Evolutionary conservation across 2,113 vertebrate genomes (phyloP).

Genomic region (Aleadryas rufinucha): DNA sequence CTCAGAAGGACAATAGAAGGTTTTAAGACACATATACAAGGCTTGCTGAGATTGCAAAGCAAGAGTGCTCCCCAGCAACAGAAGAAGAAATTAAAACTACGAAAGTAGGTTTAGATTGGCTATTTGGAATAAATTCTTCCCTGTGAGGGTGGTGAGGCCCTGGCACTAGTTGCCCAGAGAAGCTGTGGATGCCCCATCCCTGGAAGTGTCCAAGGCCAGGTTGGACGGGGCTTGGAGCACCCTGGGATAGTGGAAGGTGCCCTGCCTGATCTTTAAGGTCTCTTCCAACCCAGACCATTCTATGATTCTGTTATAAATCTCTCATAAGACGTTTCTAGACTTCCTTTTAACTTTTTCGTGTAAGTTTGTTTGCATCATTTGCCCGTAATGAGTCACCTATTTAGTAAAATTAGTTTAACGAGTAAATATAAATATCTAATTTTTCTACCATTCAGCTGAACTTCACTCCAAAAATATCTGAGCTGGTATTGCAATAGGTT

Average conservation of each 20-base stretch:
- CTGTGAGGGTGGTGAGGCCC: accelerated
- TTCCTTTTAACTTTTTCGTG: background rate
- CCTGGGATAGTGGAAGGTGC: background rate
- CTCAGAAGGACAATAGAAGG: background rate
- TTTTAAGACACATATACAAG: background rate
- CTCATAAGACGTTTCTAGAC: background rate
- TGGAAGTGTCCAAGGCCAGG: background rate
- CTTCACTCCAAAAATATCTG: background rate
- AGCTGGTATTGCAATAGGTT: background rate
- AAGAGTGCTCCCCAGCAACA: background rate
- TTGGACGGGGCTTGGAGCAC: accelerated
- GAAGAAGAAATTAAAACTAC: background rate
- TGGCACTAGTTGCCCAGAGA: background rate
- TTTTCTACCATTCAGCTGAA: background rate
- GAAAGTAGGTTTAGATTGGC: background rate
- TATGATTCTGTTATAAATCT: background rate
- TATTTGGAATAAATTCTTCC: background rate
- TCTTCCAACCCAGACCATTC: background rate
- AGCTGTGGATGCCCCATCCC: background rate
- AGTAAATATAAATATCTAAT: background rate
- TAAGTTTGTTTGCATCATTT: background rate
- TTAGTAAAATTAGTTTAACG: background rate
- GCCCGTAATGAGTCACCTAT: background rate
- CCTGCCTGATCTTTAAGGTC: background rate
- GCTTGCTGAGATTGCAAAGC: background rate